Base-by-base conservation (phyloP, 2,888 invertebrate species). In the Noctua janthe region DNA sequence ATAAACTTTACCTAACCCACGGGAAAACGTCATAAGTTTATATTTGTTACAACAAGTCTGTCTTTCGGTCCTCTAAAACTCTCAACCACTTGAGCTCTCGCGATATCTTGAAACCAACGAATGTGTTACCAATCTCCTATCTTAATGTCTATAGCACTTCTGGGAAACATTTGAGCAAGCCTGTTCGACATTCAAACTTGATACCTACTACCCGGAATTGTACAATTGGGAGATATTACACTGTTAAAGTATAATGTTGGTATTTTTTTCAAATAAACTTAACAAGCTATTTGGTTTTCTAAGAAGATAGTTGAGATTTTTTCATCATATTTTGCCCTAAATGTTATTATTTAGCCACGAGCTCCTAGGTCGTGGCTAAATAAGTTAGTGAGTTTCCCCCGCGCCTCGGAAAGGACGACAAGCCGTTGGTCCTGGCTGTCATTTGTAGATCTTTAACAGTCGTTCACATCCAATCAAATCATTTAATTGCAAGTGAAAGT, bases 211-310 rank as follows among this genome's bases (percentile, higher is more conserved):
- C 59, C 7, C 20, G 15, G 10, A 74, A 83, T 71, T 59, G 66
- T 82, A 81, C 82, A 29, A 39, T 54, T 23, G 82, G 82, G 82
- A 86, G 6, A 74, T 74, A 86, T 82, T 67, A 86, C 70, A 35
- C 15, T 49, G 39, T 62, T 54, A 69, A 69, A 80, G 71, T 43
- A 59, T 35, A 59, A 17, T 35, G 35, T 35, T 54, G 51, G 39
- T 17, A 17, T 59, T 23, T 35, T 66, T 23, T 75, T 35, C 35
- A 17, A 3, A 1, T 1, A n/a, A 39, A 13, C 23, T 84, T 43
- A 62, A 62, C 7, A 47, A 66, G n/a, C 7, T 47, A 51, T 51
- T 35, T 51, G 29, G n/a, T 29, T 67, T 59, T 69, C 62, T 23
- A 20, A 35, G 49, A 71, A 49, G 3, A 6, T 51, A 20, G 6